phyloP scores from a whole-genome alignment of 2,113 vertebrate species.

The Pachyramphus minor region DNA sequence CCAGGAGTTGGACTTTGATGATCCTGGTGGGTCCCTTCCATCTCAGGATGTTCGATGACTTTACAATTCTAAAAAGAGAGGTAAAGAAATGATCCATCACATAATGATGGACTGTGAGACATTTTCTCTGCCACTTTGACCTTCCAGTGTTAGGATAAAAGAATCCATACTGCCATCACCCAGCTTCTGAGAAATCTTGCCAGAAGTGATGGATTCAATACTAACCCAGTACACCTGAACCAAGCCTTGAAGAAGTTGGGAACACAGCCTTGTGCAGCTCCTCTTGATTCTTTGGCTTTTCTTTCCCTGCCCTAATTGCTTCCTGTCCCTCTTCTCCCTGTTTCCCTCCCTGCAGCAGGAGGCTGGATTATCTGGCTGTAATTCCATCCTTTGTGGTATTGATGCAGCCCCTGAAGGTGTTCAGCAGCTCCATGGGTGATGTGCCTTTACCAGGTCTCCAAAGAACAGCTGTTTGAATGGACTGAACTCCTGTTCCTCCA shows the following conservation, averaged over 20 bases:
- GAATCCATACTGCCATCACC: not conserved
- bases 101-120: not conserved
- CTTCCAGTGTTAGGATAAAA: not conserved
- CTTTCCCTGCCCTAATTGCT: not conserved
- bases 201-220: not conserved
- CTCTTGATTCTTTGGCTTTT: not conserved
- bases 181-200: not conserved
- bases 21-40: no score
- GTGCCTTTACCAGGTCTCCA: not conserved
- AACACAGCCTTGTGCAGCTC: not conserved
- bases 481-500: not conserved
- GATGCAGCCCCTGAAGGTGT: not conserved
- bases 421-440: not conserved
- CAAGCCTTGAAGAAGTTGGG: not conserved
- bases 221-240: not conserved
- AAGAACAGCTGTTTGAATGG: not conserved
- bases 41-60: accelerated
- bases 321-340: not conserved
- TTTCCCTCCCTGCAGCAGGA: not conserved
- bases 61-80: not conserved
- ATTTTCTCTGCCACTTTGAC: not conserved
- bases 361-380: not conserved
- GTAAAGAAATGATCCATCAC: not conserved
- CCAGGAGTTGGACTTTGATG: accelerated
- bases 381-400: not conserved